phyloP scores from a whole-genome alignment of 2,888 invertebrate genomes.

The Acholoe squamosa region DNA sequence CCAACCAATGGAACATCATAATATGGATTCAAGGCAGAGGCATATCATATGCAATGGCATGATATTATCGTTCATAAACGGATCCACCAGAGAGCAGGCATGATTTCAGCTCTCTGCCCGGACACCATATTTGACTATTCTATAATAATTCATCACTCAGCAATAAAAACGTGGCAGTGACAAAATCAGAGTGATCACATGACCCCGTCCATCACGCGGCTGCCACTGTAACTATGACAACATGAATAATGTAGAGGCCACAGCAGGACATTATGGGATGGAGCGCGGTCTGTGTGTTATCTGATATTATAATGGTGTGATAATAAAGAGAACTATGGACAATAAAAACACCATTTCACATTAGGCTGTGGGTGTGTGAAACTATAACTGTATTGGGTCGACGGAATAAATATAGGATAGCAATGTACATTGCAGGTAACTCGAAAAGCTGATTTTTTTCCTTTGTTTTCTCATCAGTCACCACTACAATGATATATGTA shows the following conservation, averaged over 20 bases:
- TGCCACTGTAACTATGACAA: not conserved
- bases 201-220: not conserved
- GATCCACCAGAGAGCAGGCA: not conserved
- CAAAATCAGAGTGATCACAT: not conserved
- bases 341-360: not conserved
- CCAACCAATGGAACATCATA: not conserved
- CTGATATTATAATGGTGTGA: not conserved
- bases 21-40: not conserved
- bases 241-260: not conserved
- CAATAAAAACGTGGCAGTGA: no score
- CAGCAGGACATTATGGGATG: not conserved
- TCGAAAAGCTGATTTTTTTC: no score
- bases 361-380: not conserved
- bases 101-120: no score
- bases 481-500: no score
- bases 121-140: not conserved
- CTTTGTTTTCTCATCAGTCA: no score
- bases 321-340: not conserved
- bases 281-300: not conserved
- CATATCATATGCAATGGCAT: not conserved
- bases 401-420: no score
- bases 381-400: not conserved
- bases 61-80: not conserved
- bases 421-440: no score
- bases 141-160: not conserved